phyloP scores from a whole-genome alignment of 2,797 vertebrate genomes.

The Artibeus lituratus region DNA sequence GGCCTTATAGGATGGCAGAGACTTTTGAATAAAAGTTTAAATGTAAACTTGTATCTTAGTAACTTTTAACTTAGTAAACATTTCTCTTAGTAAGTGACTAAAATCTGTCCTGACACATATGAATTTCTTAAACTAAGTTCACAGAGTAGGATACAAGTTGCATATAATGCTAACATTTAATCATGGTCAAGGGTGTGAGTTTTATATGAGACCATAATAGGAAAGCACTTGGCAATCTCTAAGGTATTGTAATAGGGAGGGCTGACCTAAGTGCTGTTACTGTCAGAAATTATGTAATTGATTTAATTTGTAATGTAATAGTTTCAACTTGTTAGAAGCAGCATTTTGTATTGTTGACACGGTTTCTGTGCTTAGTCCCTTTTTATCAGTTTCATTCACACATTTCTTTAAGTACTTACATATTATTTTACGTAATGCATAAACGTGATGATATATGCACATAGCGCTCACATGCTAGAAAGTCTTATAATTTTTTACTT shows the following conservation, averaged over 20 bases:
- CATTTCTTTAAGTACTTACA: not conserved
- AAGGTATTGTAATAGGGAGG: not conserved
- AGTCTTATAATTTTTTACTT: not conserved
- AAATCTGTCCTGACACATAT: not conserved
- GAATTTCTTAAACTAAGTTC: constrained; percentile 25
- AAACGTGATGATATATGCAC: not conserved
- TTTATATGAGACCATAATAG: not conserved
- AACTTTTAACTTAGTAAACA: not conserved
- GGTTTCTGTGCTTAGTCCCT: not conserved
- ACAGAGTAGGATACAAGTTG: not conserved
- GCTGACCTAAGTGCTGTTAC: not conserved
- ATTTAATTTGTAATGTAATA: not conserved
- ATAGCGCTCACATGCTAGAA: not conserved
- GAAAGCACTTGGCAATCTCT: not conserved
- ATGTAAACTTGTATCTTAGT: not conserved
- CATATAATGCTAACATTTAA: not conserved
- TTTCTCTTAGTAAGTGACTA: not conserved
- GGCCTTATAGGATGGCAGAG: not conserved
- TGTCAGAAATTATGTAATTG: not conserved
- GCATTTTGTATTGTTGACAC: not conserved
- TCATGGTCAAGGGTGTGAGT: not conserved
- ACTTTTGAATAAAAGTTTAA: not conserved
- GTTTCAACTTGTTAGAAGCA: not conserved
- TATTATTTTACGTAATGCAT: not conserved
- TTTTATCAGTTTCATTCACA: constrained; percentile 1